Conservation (phyloP, 1,140 invertebrate genomes). For the Parasteatoda tepidariorum region DNA sequence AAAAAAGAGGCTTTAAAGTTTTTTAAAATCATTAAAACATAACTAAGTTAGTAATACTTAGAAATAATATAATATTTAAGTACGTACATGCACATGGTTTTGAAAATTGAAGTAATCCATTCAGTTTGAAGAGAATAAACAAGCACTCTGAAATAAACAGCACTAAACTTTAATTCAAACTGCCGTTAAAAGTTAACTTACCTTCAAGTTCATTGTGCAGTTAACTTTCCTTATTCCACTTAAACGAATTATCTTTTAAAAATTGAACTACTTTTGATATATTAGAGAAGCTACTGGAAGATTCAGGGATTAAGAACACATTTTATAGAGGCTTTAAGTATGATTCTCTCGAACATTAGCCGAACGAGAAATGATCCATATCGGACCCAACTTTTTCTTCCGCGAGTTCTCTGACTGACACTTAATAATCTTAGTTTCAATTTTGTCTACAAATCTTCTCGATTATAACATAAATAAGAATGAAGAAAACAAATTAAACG, state of each 20-base stretch:
- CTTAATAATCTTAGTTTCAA: background rate
- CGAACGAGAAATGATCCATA: constrained; percentile 46
- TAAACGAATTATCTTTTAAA: background rate
- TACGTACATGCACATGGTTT: background rate
- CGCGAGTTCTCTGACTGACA: constrained; percentile 9
- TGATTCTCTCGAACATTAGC: constrained; percentile 4
- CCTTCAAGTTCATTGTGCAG: constrained; percentile 14
- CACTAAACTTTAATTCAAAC: background rate
- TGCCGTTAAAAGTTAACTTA: background rate
- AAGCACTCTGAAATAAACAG: background rate
- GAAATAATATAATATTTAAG: background rate
- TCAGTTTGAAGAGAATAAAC: too few species aligned
- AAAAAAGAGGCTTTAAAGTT: too few species aligned
- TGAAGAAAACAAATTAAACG: background rate
- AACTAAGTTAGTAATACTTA: too few species aligned
- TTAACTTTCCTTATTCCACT: constrained; percentile 47
- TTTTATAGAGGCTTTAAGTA: constrained; percentile 18
- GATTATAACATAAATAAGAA: background rate
- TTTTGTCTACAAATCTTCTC: background rate
- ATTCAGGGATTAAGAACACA: constrained; percentile 28
- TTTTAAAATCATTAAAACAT: too few species aligned
- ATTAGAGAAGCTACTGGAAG: constrained; percentile 1
- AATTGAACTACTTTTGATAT: background rate
- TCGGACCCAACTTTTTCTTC: constrained; percentile 42
- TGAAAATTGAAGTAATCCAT: background rate